Conservation (phyloP, 37 sponge, comb jelly and placozoan genomes). For the Agelas oroides region DNA sequence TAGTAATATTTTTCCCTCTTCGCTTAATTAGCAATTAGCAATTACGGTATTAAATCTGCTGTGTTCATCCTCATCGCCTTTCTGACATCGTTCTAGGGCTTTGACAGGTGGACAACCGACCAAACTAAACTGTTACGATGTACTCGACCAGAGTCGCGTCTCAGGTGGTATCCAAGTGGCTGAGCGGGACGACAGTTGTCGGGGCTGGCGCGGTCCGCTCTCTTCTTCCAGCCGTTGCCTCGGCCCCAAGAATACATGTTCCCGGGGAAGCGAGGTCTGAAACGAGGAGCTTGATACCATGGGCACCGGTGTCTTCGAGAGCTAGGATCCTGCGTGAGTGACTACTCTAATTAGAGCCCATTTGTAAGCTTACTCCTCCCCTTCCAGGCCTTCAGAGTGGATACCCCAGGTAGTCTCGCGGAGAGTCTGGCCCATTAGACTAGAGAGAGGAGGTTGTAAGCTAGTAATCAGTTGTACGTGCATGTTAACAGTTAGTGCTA, state of each 20-base stretch:
- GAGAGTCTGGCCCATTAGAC: too few species aligned
- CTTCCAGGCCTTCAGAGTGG: too few species aligned
- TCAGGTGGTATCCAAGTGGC: conserved; percentile 23
- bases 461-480: too few species aligned
- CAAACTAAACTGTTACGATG: conserved; percentile 15
- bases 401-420: too few species aligned
- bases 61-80: neutral
- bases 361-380: neutral
- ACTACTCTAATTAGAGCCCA: conserved; percentile 29
- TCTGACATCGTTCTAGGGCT: neutral
- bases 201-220: conserved; percentile 11
- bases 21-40: conserved; percentile 2
- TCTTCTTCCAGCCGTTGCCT: neutral
- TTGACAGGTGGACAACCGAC: neutral
- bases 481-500: too few species aligned
- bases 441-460: too few species aligned
- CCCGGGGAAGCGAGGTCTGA: neutral
- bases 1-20: too few species aligned
- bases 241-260: neutral
- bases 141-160: conserved; percentile 5
- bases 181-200: neutral
- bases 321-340: conserved; percentile 37
- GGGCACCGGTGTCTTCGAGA: conserved; percentile 25
- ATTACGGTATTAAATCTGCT: too few species aligned
- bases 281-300: conserved; percentile 15